A percentile compares a stretch with the other conserved stretches of the same genome.
These are phyloP conservation scores for Montipora sp. DNA, from an alignment of 64 coral and sea anemone genomes.

Conservation along the genomic window DNA sequence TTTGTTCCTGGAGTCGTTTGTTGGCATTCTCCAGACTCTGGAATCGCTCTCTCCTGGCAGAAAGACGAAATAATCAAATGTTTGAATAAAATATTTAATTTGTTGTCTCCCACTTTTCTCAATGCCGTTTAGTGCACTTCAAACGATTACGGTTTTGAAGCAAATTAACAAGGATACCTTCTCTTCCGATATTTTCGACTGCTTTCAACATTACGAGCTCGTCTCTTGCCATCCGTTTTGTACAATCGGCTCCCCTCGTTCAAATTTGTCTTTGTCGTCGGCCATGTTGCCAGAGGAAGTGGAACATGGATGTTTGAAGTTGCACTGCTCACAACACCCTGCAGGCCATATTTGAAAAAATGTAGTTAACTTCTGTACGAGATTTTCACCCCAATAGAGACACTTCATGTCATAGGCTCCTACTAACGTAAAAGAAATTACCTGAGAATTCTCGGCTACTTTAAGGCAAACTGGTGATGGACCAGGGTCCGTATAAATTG, in stretches of 20 bases:
- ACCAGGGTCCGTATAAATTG: slow-evolving; percentile 25
- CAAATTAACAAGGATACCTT: slow-evolving; percentile 31
- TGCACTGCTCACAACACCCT: slow-evolving; percentile 7
- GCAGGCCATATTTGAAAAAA: not conserved
- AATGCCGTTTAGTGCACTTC: too few species aligned
- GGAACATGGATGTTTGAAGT: slow-evolving; percentile 6
- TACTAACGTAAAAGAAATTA: not conserved
- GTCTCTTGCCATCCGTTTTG: slow-evolving; percentile 86
- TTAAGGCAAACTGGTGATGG: slow-evolving; percentile 15
- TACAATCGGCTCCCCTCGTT: slow-evolving; percentile 56
- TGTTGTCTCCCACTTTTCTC: too few species aligned
- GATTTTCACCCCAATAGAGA: not conserved
- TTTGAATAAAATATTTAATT: not conserved
- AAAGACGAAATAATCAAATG: not conserved
- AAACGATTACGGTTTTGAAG: too few species aligned
- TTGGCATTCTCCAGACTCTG: slow-evolving; percentile 77
- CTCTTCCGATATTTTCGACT: slow-evolving; percentile 95
- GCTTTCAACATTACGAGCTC: slow-evolving; percentile 92
- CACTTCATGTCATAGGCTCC: not conserved
- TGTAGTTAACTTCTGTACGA: not conserved
- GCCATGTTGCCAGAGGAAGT: slow-evolving; percentile 26
- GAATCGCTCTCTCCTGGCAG: slow-evolving; percentile 66
- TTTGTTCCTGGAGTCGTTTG: slow-evolving; percentile 74
- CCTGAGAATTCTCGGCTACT: slow-evolving; percentile 14
- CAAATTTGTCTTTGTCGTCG: slow-evolving; percentile 17